phyloP scores from a whole-genome alignment of 2,113 vertebrate genomes.

The Diphyllodes magnificus region DNA sequence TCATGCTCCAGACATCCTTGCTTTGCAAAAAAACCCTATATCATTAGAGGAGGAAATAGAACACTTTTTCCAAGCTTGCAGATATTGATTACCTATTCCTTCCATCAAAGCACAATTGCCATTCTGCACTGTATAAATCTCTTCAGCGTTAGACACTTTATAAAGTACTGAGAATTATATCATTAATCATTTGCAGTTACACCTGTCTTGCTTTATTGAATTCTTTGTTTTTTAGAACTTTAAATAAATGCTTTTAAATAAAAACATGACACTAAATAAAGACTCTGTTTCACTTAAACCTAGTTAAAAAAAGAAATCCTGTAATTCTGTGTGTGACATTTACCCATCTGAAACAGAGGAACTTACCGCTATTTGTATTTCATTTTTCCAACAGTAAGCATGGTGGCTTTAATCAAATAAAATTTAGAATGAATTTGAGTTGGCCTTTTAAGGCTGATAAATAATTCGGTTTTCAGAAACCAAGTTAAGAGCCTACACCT shows the following conservation, averaged over 20 bases:
- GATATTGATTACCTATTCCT: constrained; percentile 75
- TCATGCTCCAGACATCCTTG: constrained; percentile 75
- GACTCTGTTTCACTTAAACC: constrained; percentile 42
- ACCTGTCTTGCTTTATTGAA: constrained; percentile 59
- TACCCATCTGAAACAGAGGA: not conserved
- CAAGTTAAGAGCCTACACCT: not conserved
- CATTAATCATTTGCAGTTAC: constrained; percentile 71
- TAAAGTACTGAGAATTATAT: constrained; percentile 67
- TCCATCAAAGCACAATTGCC: constrained; percentile 58
- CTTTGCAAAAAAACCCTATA: constrained; percentile 71
- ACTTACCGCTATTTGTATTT: not conserved
- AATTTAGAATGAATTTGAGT: not conserved
- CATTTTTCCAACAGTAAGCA: not conserved
- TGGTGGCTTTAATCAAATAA: not conserved
- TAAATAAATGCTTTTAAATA: constrained; percentile 72
- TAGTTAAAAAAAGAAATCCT: not conserved
- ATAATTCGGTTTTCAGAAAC: not conserved
- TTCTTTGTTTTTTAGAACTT: constrained; percentile 69
- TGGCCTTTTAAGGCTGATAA: not conserved
- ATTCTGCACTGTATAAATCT: constrained; percentile 71
- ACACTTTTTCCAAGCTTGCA: constrained; percentile 72
- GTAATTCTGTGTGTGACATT: not conserved
- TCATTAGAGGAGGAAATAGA: constrained; percentile 81
- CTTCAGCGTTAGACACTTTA: constrained; percentile 63
- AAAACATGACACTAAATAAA: constrained; percentile 66